Evolutionary conservation across 64 coral and sea anemone genomes (phyloP), one percentile per base, ranked within the genome.

Genomic region (Actinia tenebrosa): DNA sequence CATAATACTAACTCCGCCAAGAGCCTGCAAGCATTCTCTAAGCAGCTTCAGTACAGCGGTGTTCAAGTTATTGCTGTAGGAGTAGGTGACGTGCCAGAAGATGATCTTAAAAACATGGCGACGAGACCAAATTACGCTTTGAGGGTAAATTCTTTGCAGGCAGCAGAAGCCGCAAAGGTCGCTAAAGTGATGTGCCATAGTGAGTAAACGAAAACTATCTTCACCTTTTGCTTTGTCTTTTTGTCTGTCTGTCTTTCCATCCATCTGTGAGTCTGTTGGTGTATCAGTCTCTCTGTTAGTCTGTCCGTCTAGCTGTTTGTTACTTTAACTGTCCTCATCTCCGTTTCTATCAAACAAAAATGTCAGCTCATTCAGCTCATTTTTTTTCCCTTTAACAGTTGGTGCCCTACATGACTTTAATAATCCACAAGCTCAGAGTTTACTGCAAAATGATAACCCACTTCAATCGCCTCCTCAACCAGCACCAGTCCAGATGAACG

Each of bases 151-250:
- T 92, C 91, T 80, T 54, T 93, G 66, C 86, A 82, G 59, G 83
- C 69, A 15, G 64, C 88, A 20, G 91, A 97, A 82, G 88, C 94
- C 14, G 82, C 85, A 16, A 97, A 97, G 87, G 91, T 97, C 19
- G 77, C 94, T 22, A 97, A 97, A 87, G 92, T 97, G 42, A 91
- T 97, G 46, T 97, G 94, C 55, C 91, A 93, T 53, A 84, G 94
- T 97, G 55, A 64, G 94, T 52, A 42, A 42, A 75, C n/a, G 3
- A 75, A 30, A 27, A 0, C 9, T n/a, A 0, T 13, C 4, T 66
- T 66, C 22, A 1, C 10, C 10, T 75, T 18, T 30, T 14, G 0
- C 11, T 75, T 43, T 66, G 18, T 72, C 25, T 68, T 3, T 68
- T 3, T 68, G 3, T 69, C 22, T 26, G 18, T 69, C 64, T 69